Conservation (phyloP, 2,888 invertebrate species). For the Malacosoma neustria region DNA sequence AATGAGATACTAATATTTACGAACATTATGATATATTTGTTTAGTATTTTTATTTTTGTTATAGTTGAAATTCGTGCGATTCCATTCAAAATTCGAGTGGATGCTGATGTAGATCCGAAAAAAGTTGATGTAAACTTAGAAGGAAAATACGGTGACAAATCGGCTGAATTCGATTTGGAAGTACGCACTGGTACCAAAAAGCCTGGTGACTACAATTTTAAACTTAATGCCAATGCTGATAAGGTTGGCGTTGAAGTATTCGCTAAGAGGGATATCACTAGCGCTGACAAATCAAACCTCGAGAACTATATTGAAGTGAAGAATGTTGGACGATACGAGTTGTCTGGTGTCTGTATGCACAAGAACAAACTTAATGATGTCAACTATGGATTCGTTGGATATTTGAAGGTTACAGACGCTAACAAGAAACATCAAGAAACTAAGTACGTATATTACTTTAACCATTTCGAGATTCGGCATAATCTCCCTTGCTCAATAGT, state of each 20-base stretch:
- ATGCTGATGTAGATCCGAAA: slow-evolving; percentile 74
- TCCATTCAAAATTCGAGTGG: slow-evolving; percentile 63
- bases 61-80: slow-evolving; percentile 71
- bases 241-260: slow-evolving; percentile 58
- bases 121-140: slow-evolving; percentile 73
- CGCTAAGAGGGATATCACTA: slow-evolving; percentile 72
- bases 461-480: too few species aligned
- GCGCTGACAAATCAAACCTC: slow-evolving; percentile 76
- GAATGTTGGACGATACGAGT: slow-evolving; percentile 76
- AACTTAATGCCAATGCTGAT: slow-evolving; percentile 36
- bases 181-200: slow-evolving; percentile 59
- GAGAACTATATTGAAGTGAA: slow-evolving; percentile 75
- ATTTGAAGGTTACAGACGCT: slow-evolving; percentile 64
- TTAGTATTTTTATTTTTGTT: slow-evolving; percentile 12
- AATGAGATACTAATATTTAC: too few species aligned
- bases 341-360: slow-evolving; percentile 75
- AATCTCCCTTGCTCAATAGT: too few species aligned
- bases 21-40: too few species aligned
- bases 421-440: slow-evolving; percentile 64
- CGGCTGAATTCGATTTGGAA: slow-evolving; percentile 76
- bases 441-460: slow-evolving; percentile 65
- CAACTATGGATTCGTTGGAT: slow-evolving; percentile 72
- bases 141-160: slow-evolving; percentile 74
- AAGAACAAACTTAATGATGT: slow-evolving; percentile 69
- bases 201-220: slow-evolving; percentile 53